A percentile compares a stretch with the other conserved stretches of the same genome.
Evolutionary conservation across 2,888 invertebrate genomes (phyloP).

Genomic region (Scotopteryx bipunctaria): DNA sequence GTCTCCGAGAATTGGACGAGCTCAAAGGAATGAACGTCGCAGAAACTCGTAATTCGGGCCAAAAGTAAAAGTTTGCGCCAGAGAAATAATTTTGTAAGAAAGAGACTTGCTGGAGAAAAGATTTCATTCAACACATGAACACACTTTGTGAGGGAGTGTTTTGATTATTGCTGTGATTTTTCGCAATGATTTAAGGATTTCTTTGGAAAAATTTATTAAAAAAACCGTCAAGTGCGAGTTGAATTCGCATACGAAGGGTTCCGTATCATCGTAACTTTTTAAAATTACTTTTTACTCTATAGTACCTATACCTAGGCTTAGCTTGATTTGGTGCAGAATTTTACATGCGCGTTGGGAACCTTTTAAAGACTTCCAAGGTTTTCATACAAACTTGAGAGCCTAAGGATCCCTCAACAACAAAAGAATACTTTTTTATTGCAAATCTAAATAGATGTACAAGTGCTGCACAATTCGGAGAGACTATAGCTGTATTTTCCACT

Average conservation of each 20-base stretch:
- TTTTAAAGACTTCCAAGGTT: background rate
- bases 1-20: constrained; percentile 23
- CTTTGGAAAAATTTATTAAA: too few species aligned
- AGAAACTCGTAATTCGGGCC: constrained; percentile 7
- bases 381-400: constrained; percentile 4
- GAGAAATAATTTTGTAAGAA: constrained; percentile 10
- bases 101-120: constrained; percentile 5
- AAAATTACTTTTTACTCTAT: too few species aligned
- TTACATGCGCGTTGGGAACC: too few species aligned
- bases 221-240: too few species aligned
- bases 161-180: background rate
- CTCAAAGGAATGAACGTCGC: constrained; percentile 13
- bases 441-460: background rate
- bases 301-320: too few species aligned
- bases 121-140: constrained; percentile 6
- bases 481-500: too few species aligned
- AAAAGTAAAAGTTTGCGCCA: constrained; percentile 11
- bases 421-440: constrained; percentile 6
- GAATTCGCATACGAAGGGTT: too few species aligned
- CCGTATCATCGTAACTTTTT: too few species aligned
- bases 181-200: background rate
- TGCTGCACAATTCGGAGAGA: background rate
- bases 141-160: too few species aligned
- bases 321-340: too few species aligned
- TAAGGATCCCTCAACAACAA: background rate